These are phyloP conservation scores for Eubasilissa regina DNA, from an alignment of 1,140 invertebrate genomes.

Conservation along the genomic window DNA sequence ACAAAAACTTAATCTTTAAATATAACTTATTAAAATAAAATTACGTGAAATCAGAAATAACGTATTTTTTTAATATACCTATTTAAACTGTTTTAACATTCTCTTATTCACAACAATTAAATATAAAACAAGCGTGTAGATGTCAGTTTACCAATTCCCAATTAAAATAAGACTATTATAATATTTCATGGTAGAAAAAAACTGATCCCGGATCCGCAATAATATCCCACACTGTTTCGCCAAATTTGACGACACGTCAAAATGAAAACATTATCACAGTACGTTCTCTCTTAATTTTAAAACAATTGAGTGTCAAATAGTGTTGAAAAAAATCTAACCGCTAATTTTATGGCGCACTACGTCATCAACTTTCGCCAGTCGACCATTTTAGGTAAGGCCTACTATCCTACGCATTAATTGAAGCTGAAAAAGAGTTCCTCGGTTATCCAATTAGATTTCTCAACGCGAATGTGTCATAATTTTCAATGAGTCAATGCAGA, in stretches of 20 bases:
- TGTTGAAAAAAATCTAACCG: slow-evolving; percentile 10
- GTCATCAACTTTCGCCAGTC: slow-evolving; percentile 46
- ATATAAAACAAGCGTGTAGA: no score
- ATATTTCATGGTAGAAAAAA: not conserved
- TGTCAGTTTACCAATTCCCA: no score
- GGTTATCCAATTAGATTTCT: no score
- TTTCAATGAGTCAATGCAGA: no score
- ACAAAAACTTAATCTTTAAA: no score
- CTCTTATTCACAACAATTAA: no score
- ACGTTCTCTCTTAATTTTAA: slow-evolving; percentile 11
- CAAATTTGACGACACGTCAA: slow-evolving; percentile 23
- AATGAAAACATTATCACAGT: slow-evolving; percentile 27
- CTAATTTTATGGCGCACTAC: slow-evolving; percentile 10
- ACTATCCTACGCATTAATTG: slow-evolving; percentile 52
- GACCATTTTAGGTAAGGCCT: slow-evolving; percentile 46
- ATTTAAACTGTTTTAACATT: no score
- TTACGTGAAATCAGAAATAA: not conserved
- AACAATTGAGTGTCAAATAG: slow-evolving; percentile 6
- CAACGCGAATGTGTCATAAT: no score
- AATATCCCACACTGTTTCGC: slow-evolving; percentile 9
- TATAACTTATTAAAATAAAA: no score
- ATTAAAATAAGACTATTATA: no score
- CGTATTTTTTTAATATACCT: no score
- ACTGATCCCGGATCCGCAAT: not conserved
- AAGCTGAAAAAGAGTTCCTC: no score